Conservation (phyloP, 2,888 invertebrate genomes). For the Pseudococcus longispinus region DNA sequence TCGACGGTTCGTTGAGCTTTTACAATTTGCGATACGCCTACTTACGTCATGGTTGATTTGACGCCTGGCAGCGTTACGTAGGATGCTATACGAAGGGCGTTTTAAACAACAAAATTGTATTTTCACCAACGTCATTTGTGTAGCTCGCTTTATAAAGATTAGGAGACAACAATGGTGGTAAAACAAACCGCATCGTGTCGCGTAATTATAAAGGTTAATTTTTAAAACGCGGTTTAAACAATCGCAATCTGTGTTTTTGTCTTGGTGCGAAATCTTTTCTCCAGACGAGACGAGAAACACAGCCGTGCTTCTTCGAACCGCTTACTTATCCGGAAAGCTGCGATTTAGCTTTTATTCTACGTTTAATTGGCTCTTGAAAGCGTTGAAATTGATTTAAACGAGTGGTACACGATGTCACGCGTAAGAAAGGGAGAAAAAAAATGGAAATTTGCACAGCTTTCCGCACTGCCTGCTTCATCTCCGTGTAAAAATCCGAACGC, state of each 20-base stretch:
- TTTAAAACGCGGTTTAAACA: background rate
- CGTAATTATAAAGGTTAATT: background rate
- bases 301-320: background rate
- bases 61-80: background rate
- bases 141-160: too few relatives aligned
- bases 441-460: background rate
- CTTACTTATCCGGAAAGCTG: background rate
- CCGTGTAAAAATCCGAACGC: background rate
- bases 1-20: background rate
- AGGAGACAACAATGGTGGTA: background rate
- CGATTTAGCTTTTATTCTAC: background rate
- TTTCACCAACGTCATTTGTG: background rate
- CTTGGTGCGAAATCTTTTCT: background rate
- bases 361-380: slow-evolving; percentile 17
- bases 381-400: slow-evolving; percentile 2
- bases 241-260: background rate
- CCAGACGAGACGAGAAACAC: background rate
- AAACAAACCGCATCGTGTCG: background rate
- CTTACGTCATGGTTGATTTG: slow-evolving; percentile 13
- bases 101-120: background rate
- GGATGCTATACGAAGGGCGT: background rate
- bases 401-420: background rate
- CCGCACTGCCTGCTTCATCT: background rate
- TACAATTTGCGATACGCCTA: background rate
- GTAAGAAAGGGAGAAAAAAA: background rate